phyloP scores from a whole-genome alignment of 2,888 invertebrate genomes.

The Tipula lateralis region DNA sequence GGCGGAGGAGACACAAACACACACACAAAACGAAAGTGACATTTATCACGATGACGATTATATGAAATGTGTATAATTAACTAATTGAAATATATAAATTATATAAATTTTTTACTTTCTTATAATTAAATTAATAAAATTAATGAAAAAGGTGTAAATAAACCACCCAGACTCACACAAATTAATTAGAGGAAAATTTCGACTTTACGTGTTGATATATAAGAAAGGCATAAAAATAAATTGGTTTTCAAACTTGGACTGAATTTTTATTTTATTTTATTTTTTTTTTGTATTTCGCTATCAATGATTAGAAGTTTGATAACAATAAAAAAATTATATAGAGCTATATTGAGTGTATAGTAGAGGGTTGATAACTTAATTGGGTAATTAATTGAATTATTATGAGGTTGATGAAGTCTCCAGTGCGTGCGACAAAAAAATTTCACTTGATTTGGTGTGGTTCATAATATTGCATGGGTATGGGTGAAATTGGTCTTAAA shows the following conservation, averaged over 20 bases:
- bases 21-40: too few relatives aligned
- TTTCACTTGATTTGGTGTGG: too few relatives aligned
- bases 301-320: slow-evolving; percentile 11
- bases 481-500: too few relatives aligned
- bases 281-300: slow-evolving; percentile 14
- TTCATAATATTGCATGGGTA: too few relatives aligned
- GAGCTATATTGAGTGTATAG: background rate
- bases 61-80: background rate
- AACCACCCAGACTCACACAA: slow-evolving; percentile 9
- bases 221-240: slow-evolving; percentile 2
- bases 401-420: background rate
- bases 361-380: background rate
- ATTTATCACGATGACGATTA: background rate
- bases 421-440: background rate
- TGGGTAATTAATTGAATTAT: background rate
- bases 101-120: background rate
- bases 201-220: background rate
- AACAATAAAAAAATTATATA: background rate
- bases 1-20: background rate
- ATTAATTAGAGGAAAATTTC: background rate
- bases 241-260: background rate
- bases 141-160: background rate
- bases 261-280: background rate
- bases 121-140: background rate
- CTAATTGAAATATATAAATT: background rate